Evolutionary conservation across 2,797 vertebrate species (phyloP), one percentile per base, ranked within the genome.

Genomic region (Florisuga fusca): DNA sequence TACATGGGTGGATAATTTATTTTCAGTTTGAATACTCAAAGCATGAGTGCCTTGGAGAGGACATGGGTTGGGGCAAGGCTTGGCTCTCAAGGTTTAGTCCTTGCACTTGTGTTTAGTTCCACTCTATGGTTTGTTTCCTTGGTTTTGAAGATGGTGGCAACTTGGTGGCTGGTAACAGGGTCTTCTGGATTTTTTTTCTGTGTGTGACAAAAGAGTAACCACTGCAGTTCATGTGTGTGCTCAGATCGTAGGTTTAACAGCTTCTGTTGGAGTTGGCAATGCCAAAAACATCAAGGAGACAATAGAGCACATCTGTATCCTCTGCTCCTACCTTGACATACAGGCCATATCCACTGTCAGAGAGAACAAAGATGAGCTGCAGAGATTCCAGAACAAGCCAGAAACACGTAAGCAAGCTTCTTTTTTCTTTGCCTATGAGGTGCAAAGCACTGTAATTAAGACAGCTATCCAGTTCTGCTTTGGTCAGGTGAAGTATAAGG

Each of bases 201-300:
- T 26, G 48, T 50, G 31, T 76, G 64, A 53, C 48, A 71, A 64
- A 63, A 27, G 19, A 57, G 10, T 34, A n/a, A 89, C 3, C 4
- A 23, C 34, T 73, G 54, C 26, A 81, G 5, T 33, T 55, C n/a
- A 18, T 85, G 27, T 66, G 7, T 96, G 29, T 92, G 91, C 61
- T 68, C 87, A 98, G 98, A 97, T 98, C 53, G 22, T 98, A 90
- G 98, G 98, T 41, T 91, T 98, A 94, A 98, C 98, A 10, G 98
- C 98, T 19, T 98, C 98, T 1, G 96, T 98, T 34, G 98, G 98
- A 38, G 96, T 98, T 18, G 98, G 98, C n/a, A 97, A 84, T 75
- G 97, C 98, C 85, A 98, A 91, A n/a, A 95, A 2, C 41, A n/a
- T 7, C 6, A 0, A 1, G 0, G 98, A 98, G 38, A 96, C 98